Conservation (phyloP, 2,797 vertebrate species). For the Spizella passerina region DNA sequence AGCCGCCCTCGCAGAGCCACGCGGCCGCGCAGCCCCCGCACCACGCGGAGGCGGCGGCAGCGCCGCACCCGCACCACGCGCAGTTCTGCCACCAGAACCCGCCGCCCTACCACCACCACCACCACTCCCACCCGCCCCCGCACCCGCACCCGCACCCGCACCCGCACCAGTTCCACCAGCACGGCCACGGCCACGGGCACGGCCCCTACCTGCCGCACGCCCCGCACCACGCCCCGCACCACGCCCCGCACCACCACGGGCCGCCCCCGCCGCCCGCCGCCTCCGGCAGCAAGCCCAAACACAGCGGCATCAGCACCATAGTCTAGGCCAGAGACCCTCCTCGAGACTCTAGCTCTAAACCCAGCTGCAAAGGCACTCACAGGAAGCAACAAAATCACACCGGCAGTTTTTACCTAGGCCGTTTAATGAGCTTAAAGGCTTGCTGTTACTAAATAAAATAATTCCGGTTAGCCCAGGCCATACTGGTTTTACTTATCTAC, state of each 20-base stretch:
- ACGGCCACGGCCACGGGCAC: not conserved
- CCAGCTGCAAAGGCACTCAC: conserved; percentile 12
- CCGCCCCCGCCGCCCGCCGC: conserved; percentile 78
- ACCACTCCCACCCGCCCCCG: conserved; percentile 92
- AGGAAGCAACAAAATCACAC: conserved; percentile 18
- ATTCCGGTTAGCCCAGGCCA: conserved; percentile 58
- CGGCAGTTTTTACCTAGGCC: conserved; percentile 11
- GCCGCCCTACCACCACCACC: conserved; percentile 93
- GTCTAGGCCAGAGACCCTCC: conserved; percentile 77
- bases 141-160: conserved; percentile 89
- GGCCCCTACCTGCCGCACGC: not conserved
- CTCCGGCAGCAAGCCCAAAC: conserved; percentile 90
- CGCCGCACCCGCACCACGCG: not conserved
- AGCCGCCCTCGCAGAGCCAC: conserved; percentile 83
- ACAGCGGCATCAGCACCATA: conserved; percentile 96
- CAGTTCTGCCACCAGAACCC: conserved; percentile 92
- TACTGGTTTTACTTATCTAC: conserved; percentile 53
- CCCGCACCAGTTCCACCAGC: conserved; percentile 81
- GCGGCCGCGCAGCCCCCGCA: conserved; percentile 75
- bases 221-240: conserved; percentile 75
- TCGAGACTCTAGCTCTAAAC: not conserved
- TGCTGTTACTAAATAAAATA: conserved; percentile 51
- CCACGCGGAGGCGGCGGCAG: conserved; percentile 73
- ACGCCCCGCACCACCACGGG: conserved; percentile 79
- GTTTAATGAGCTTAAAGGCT: conserved; percentile 61